phyloP scores from a whole-genome alignment of 92 coral and sea anemone species.

The Porites lobata region DNA sequence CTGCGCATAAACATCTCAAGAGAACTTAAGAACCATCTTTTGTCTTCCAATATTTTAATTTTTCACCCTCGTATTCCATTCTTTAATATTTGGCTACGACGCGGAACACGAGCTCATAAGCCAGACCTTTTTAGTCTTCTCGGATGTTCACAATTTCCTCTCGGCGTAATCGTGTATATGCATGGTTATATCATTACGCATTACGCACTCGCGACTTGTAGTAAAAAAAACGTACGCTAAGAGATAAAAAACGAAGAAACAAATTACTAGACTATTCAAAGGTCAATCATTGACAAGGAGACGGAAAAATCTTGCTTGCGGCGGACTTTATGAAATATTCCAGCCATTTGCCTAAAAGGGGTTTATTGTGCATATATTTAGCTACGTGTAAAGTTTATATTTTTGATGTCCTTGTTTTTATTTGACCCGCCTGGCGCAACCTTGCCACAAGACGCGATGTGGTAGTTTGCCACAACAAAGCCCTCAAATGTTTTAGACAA shows the following conservation, averaged over 20 bases:
- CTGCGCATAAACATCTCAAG: slow-evolving; percentile 24
- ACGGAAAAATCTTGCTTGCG: background rate
- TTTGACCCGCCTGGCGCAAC: slow-evolving; percentile 47
- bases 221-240: background rate
- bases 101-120: slow-evolving; percentile 6
- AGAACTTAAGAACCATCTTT: background rate
- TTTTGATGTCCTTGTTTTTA: slow-evolving; percentile 35
- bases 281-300: slow-evolving; percentile 9
- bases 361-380: background rate
- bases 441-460: slow-evolving; percentile 46
- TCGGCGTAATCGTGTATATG: slow-evolving; percentile 14
- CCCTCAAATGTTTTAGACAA: slow-evolving; percentile 47
- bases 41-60: background rate
- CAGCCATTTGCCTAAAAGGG: background rate
- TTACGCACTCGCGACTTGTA: slow-evolving; percentile 22
- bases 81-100: background rate
- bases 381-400: slow-evolving; percentile 6
- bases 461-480: slow-evolving; percentile 49
- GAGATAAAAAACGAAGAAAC: slow-evolving; percentile 3
- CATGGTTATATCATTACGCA: slow-evolving; percentile 8
- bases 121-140: background rate
- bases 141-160: slow-evolving; percentile 9
- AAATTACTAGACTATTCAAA: slow-evolving; percentile 28
- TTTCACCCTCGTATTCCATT: background rate
- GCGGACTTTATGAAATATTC: background rate